phyloP scores from a whole-genome alignment of 2,113 vertebrate species.

The Scolopax mira region DNA sequence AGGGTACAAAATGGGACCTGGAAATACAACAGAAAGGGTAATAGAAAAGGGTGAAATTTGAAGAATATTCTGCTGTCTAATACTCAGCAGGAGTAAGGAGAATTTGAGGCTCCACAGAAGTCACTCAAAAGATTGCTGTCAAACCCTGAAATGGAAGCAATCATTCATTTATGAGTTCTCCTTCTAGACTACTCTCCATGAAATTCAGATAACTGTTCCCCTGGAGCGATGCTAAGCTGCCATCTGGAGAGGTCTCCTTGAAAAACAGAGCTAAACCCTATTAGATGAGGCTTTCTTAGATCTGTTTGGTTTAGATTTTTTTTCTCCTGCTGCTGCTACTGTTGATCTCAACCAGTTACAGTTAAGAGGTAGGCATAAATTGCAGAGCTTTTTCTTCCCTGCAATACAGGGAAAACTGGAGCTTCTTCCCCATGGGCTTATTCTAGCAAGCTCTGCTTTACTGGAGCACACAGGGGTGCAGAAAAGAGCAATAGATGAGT shows the following conservation, averaged over 20 bases:
- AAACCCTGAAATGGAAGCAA: not conserved
- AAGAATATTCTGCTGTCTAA: not conserved
- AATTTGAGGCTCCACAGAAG: not conserved
- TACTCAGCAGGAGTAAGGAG: conserved; percentile 6
- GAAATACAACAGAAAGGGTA: not conserved
- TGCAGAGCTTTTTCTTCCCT: not conserved
- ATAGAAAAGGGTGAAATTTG: not conserved
- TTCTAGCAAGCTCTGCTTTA: not conserved
- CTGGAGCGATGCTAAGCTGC: not conserved
- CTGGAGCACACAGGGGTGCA: not conserved
- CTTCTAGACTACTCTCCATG: conserved; percentile 3
- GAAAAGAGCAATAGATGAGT: not conserved
- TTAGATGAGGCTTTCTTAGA: not conserved
- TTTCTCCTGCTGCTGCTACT: not conserved
- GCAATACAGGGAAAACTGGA: not conserved
- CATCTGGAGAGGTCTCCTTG: not conserved
- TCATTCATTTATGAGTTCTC: conserved; percentile 17
- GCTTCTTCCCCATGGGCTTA: not conserved
- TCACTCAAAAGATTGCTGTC: conserved; percentile 14
- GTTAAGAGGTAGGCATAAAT: not conserved
- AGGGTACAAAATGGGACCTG: not conserved
- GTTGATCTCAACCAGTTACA: not conserved
- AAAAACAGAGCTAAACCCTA: not conserved
- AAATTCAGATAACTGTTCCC: conserved; percentile 34
- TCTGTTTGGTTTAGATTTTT: not conserved